Base-by-base conservation (phyloP, 2,888 invertebrate species). In the Tridacna crocea region DNA sequence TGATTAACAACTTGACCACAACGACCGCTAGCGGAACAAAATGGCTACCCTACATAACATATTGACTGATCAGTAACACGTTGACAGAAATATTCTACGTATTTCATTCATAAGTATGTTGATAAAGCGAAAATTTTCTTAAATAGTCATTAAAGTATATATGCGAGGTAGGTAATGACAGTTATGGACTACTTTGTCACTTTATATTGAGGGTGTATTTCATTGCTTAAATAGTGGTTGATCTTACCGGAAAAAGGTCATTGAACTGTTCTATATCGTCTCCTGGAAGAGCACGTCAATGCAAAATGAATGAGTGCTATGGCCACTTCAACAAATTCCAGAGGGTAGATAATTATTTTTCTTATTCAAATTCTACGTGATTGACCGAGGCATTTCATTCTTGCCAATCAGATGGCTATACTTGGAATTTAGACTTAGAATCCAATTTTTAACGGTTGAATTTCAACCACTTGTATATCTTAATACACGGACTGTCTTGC, bases 71-170 rank as follows among this genome's bases (percentile, higher is more conserved):
- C 65, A 26, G 26, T 65, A 24, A 65, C 26, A 65, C 26, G 24
- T 0, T 65, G 17, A 27, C 46, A 17, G 17, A 68, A 68, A 47
- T 68, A 68, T 68, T 46, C 46, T 47, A 68, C 47, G 46, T 68
- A 68, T 68, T 68, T 68, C 68, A 68, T 68, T 68, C 68, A 68
- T 68, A 47, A 17, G 47, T 46, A 68, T 68, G 0, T n/a, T 68
- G 12, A 19, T 68, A 46, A n/a, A 68, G n/a, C 12, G 36, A 68
- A 27, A 65, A 26, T 10, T 17, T 26, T 0, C 26, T 65, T 26
- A 15, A 65, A 26, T 26, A 10, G 26, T 26, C 27, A 26, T 24
- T 1, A 65, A 26, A 65, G 65, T 65, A 26, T 27, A 27, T 3
- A 65, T 17, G 24, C 17, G 26, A 65, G 36, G 24, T 17, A 65